Evolutionary conservation across 2,888 invertebrate genomes (phyloP), one percentile per base, ranked within the genome.

Genomic region (Sphaerophoria rueppellii): DNA sequence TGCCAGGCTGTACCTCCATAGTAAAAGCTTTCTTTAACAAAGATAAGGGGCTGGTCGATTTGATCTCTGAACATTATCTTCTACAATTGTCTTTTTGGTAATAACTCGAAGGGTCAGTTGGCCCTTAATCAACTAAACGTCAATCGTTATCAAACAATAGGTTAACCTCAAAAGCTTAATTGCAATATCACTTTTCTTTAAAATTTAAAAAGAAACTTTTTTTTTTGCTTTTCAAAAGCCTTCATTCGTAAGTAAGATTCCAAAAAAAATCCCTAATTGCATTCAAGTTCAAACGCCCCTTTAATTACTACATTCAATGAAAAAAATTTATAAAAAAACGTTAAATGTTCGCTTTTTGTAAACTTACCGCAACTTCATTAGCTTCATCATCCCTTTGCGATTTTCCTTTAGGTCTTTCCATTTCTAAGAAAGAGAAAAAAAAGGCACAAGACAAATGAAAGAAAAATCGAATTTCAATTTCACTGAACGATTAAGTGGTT

Each of bases 331-430:
- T 34, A 71, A 43, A 54, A 14, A 50, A 4, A 7, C 4, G 7
- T 40, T 12, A 11, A 57, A 9, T 63, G 12, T 63, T 37, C 14
- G 5, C 48, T 54, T 65, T 63, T 55, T 55, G 69, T 69, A 73
- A 73, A 81, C 90, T 90, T 88, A 92, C 93, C 92, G 91, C 90
- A 76, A 90, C 90, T 89, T 91, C 90, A 77, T 91, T 89, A 88
- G 89, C 89, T 87, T 93, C 92, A 89, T 93, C 93, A 88, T 93
- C 92, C 88, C 92, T 91, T 88, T 91, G 91, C 86, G 90, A 90
- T 88, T 92, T 91, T 82, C 90, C 91, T 58, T 91, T 91, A 6
- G 91, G 91, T 32, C 91, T 88, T 87, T 92, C 91, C 91, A 92
- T 92, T 90, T 91, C 91, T 91, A 63, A 4, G 12, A 16, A n/a